These are phyloP conservation scores for Apogon talboti DNA, from an alignment of 2,797 vertebrate genomes.

Conservation along the genomic window DNA sequence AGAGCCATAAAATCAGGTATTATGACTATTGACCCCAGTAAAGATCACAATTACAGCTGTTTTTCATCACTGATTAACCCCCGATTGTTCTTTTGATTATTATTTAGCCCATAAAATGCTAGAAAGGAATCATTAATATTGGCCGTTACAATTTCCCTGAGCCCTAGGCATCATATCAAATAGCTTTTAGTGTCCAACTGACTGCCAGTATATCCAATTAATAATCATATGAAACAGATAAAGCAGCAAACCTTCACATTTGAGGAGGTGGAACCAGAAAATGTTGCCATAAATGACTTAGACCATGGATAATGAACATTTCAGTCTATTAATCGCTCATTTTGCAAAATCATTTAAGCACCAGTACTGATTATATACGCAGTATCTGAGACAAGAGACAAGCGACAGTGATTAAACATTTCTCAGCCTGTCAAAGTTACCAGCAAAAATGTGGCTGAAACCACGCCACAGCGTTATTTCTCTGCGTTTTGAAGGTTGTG, in stretches of 20 bases:
- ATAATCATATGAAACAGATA: background rate
- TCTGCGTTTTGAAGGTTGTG: too few species aligned
- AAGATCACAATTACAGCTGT: background rate
- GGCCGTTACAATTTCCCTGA: background rate
- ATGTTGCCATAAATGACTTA: background rate
- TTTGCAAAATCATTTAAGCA: background rate
- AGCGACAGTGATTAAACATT: background rate
- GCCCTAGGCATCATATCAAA: background rate
- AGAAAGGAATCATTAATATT: background rate
- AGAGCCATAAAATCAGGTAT: background rate
- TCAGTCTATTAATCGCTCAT: too few species aligned
- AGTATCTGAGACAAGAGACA: background rate
- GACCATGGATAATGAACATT: too few species aligned
- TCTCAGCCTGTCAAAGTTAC: background rate
- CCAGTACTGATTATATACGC: background rate
- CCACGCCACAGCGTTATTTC: too few species aligned
- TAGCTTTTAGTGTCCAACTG: background rate
- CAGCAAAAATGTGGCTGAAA: too few species aligned
- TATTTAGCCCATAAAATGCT: background rate
- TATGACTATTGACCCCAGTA: background rate
- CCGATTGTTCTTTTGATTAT: conserved; percentile 14
- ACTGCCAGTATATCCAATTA: conserved; percentile 5
- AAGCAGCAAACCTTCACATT: conserved; percentile 4
- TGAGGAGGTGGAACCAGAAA: background rate
- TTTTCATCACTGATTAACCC: background rate